Conservation (phyloP, 2,113 vertebrate species). For the Embiotoca jacksoni region DNA sequence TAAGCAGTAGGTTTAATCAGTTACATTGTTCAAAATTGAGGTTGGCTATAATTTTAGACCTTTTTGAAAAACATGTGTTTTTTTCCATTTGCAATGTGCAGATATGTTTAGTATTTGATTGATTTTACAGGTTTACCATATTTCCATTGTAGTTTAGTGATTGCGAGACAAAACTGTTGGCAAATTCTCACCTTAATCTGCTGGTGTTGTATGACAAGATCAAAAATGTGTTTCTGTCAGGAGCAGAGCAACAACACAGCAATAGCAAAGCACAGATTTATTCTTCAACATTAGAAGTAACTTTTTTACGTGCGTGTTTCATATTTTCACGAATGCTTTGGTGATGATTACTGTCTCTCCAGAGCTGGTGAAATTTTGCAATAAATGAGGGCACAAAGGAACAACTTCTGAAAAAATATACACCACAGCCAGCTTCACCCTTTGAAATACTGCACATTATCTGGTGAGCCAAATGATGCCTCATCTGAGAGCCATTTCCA, state of each 20-base stretch:
- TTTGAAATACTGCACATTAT: constrained; percentile 30
- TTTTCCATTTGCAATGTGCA: no score
- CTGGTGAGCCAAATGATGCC: constrained; percentile 27
- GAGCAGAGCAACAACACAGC: not conserved
- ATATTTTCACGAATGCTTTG: constrained; percentile 1
- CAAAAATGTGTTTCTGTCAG: not conserved
- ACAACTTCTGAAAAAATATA: not conserved
- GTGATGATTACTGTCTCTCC: not conserved
- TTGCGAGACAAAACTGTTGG: not conserved
- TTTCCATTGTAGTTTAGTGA: not conserved
- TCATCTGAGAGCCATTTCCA: constrained; percentile 42
- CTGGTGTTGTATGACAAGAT: no score
- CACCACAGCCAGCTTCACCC: not conserved
- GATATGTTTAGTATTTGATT: no score
- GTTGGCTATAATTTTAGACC: no score
- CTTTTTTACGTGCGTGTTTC: not conserved
- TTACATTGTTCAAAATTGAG: no score
- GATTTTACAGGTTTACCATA: no score
- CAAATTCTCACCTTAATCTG: not conserved
- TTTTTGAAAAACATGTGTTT: no score
- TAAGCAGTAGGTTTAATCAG: no score
- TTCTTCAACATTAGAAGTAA: not conserved
- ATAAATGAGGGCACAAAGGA: not conserved
- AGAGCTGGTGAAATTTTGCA: not conserved
- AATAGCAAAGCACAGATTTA: not conserved